Evolutionary conservation across 2,797 vertebrate genomes (phyloP), one percentile per base, ranked within the genome.

Genomic region (Schizothorax lantsangensis): DNA sequence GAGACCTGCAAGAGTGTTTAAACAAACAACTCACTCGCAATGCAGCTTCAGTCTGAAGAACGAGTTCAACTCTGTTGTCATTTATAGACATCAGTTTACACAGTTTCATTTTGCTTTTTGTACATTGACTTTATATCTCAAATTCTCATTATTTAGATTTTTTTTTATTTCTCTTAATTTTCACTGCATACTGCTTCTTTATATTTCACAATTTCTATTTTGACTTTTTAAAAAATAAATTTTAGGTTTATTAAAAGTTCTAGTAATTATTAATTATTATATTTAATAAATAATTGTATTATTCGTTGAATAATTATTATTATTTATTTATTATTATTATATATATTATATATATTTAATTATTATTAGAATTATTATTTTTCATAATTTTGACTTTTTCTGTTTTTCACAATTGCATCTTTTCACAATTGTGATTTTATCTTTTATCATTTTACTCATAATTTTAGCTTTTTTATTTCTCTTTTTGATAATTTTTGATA

Each of bases 1-100:
- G 49, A 40, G 49, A 71, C 47, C 89, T 90, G 82, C 5, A 36
- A 49, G 19, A 77, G 57, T 8, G 19, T 38, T 36, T 36, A 12
- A 2, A 36, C 11, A 3, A 14, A 77, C 17, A 33, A 66, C 64
- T 33, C 26, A 66, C 26, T 66, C 26, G 6, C 26, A 47, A 49
- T 19, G 45, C 6, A 49, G n/a, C 73, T 30, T 47, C 21, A 49
- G 45, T 8, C 19, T 73, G 71, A 45, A 66, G n/a, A 66, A 36
- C 1, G 14, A 8, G 64, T 19, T 30, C 2, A 66, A 66, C 62
- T n/a, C n/a, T n/a, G n/a, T n/a, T n/a, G n/a, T n/a, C n/a, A n/a
- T 64, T 17, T 33, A 66, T 33, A 33, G 6, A 33, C 15, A 17
- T 33, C 30, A 1, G 15, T 66, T 66, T 66, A 66, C 0, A 0